Base-by-base conservation (phyloP, 2,113 vertebrate genomes). In the Stomatorhinus ivindoensis region DNA sequence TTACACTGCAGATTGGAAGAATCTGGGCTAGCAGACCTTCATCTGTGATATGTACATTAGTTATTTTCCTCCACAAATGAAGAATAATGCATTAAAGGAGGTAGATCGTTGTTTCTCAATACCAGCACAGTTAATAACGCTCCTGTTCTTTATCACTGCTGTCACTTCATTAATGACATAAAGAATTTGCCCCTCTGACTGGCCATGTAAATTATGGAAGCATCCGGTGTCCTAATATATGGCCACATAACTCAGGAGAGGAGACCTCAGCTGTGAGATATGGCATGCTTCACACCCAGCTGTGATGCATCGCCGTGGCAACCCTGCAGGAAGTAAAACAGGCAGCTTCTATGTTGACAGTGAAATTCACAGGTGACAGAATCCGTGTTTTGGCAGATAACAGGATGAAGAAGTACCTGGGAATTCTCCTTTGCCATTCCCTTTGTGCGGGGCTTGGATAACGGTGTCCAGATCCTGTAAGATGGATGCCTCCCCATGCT, bases 111-210 rank as follows among this genome's bases (percentile, higher is more conserved):
- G 91, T 73, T 85, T 69, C 87, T 92, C 89, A 92, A 93, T 89
- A 91, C 89, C 93, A 92, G 92, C 89, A 88, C 65, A 85, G 88
- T 93, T 94, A 93, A 94, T 92, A 94, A 93, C 93, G 90, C 92
- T 92, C 92, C 89, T 91, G 88, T 91, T 93, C 91, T 90, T 90
- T 88, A 42, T 89, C 82, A 48, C 53, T 90, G 86, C 90, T 89
- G 90, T 87, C 90, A 90, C 91, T 94, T 92, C 91, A 93, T 93
- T 94, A 94, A 92, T 93, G 92, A 91, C 39, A 82, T 73, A 27
- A 89, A 91, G 87, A 87, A 90, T 92, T 90, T 92, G 91, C 90
- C 91, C 90, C 83, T 84, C 69, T 65, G 80, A 88, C 88, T 65
- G 92, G 82, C 89, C 89, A 89, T 80, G 89, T 89, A 91, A 92